Evolutionary conservation across 2,797 vertebrate genomes (phyloP).

Genomic region (Parauchenoglanis punctatus): DNA sequence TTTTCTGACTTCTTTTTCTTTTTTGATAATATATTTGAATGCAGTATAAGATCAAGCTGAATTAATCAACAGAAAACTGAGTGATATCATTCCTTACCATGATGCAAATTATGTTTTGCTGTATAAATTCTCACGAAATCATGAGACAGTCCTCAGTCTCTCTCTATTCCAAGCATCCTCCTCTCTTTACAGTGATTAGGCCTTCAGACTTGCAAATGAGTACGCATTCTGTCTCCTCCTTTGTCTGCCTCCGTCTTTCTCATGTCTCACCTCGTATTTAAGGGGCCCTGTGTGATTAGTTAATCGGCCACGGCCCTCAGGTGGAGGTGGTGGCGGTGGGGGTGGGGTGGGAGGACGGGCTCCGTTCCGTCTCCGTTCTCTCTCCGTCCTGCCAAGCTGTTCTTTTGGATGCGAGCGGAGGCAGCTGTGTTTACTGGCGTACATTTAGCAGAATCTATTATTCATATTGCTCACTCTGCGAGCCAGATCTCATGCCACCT

Average conservation of each 20-base stretch:
- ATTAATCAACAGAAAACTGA: neutral
- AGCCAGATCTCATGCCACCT: slow-evolving; percentile 99
- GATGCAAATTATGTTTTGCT: slow-evolving; percentile 6
- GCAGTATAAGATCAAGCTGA: neutral
- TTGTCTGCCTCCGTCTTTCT: slow-evolving; percentile 36
- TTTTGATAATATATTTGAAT: neutral
- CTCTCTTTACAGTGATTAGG: slow-evolving; percentile 6
- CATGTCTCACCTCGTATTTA: slow-evolving; percentile 76
- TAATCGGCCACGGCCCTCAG: slow-evolving; percentile 92
- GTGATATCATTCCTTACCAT: neutral
- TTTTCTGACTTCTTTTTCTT: neutral
- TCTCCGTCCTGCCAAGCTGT: slow-evolving; percentile 95
- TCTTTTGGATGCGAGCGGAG: slow-evolving; percentile 99
- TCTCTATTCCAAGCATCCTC: neutral
- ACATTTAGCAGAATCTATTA: slow-evolving; percentile 99
- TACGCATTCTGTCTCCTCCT: neutral
- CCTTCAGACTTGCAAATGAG: slow-evolving; percentile 25
- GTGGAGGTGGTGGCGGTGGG: slow-evolving; percentile 81
- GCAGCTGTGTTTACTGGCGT: slow-evolving; percentile 99
- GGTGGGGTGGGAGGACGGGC: slow-evolving; percentile 22
- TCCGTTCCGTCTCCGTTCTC: slow-evolving; percentile 40
- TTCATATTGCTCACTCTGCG: slow-evolving; percentile 99
- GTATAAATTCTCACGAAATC: neutral
- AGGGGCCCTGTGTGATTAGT: slow-evolving; percentile 81
- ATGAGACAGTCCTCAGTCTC: neutral